Evolutionary conservation across 2,888 invertebrate genomes (phyloP).

Genomic region (Fissipunctia ypsillon): DNA sequence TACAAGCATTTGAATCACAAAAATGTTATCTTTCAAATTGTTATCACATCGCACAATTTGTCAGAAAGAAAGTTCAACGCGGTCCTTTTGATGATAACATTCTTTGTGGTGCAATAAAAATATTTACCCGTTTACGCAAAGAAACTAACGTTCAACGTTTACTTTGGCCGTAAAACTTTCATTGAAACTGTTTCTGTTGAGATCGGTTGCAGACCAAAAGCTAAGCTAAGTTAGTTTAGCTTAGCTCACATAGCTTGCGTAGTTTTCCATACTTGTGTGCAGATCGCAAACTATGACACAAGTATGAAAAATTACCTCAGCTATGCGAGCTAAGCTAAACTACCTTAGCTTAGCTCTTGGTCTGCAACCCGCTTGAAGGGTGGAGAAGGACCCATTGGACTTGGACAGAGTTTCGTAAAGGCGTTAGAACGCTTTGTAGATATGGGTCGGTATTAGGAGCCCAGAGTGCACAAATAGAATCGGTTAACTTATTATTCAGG

Average conservation of each 20-base stretch:
- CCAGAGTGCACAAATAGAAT: slow-evolving; percentile 32
- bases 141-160: slow-evolving; percentile 56
- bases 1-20: slow-evolving; percentile 22
- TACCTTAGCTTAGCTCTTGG: too few species aligned
- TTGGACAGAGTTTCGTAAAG: slow-evolving; percentile 17
- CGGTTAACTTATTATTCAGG: slow-evolving; percentile 12
- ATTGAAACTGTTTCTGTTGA: slow-evolving; percentile 66
- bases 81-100: slow-evolving; percentile 73
- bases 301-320: too few species aligned
- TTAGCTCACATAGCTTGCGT: too few species aligned
- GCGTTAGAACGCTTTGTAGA: slow-evolving; percentile 25
- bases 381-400: slow-evolving; percentile 21
- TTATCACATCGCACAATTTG: slow-evolving; percentile 63
- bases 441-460: slow-evolving; percentile 13
- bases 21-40: slow-evolving; percentile 50
- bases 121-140: slow-evolving; percentile 77
- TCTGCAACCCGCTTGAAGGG: too few species aligned
- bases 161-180: slow-evolving; percentile 73
- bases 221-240: too few species aligned
- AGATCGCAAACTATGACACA: too few species aligned
- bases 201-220: too few species aligned
- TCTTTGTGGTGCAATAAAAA: slow-evolving; percentile 70
- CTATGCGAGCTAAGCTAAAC: too few species aligned
- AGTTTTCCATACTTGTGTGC: too few species aligned
- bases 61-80: slow-evolving; percentile 71